Conservation (phyloP, 2,797 vertebrate genomes). For the Lycodopsis pacificus region DNA sequence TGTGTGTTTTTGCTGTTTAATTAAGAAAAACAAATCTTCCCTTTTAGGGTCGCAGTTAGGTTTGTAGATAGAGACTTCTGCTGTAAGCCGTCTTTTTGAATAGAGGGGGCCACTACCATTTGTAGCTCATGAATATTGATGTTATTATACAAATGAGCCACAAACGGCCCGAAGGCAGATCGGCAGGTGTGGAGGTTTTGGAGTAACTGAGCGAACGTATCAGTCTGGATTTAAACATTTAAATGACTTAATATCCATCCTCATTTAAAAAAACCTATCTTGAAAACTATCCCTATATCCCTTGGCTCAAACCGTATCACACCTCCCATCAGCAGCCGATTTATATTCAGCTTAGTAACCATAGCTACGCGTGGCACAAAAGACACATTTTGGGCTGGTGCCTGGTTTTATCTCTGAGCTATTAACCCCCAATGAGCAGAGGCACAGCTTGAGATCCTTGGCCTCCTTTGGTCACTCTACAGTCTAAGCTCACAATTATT, state of each 20-base stretch:
- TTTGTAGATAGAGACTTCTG: neutral
- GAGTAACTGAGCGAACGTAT: neutral
- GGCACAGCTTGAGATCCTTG: conserved; percentile 43
- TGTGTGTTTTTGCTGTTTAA: neutral
- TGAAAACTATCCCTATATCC: conserved; percentile 3
- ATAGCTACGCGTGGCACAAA: conserved; percentile 47
- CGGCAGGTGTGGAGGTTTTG: neutral
- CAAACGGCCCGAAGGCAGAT: neutral
- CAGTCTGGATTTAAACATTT: conserved; percentile 9
- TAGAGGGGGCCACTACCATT: conserved; percentile 8
- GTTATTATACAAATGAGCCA: neutral
- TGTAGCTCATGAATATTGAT: conserved; percentile 5
- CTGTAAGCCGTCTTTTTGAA: conserved; percentile 5
- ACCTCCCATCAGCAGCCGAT: conserved; percentile 28
- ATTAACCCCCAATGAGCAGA: conserved; percentile 52
- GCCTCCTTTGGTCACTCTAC: conserved; percentile 24
- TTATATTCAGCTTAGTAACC: conserved; percentile 47
- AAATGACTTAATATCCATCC: conserved; percentile 1
- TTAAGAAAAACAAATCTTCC: neutral
- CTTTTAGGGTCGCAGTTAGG: neutral
- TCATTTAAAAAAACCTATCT: neutral
- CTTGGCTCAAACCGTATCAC: conserved; percentile 19
- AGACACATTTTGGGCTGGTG: conserved; percentile 49
- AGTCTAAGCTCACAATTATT: conserved; percentile 26
- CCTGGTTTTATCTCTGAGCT: conserved; percentile 46